Evolutionary conservation across 1,140 invertebrate genomes (phyloP), one percentile per base, ranked within the genome.

Genomic region (Drosophila suzukii): DNA sequence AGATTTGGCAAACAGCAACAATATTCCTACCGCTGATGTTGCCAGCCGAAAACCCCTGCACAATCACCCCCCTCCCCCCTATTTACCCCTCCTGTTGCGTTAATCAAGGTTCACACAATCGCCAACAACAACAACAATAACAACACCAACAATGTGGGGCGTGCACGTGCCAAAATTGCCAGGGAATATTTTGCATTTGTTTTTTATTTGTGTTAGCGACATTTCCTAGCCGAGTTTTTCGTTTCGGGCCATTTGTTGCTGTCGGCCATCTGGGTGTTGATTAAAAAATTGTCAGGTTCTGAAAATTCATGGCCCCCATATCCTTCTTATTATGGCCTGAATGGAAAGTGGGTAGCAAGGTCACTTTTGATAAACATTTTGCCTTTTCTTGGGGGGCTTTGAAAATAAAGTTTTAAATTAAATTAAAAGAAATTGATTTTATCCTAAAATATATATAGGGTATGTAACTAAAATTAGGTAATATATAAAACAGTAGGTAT

Each of bases 101-200:
- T 89, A 88, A 89, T 88, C 83, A 88, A 89, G 84, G 67, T 67
- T 89, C 79, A 79, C 74, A 83, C 79, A 83, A 86, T 79, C 72
- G 72, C 74, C 75, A 73, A 50, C 74, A 73, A 62, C 43, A 63
- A 62, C 54, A 55, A 43, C 55, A 57, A 51, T n/a, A 56, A 58
- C 53, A 55, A 49, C 50, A 65, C 49, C 36, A 83, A 66, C 71
- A 82, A 75, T 75, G 70, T 41, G 54, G 54, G 59, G 54, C 68
- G 60, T 66, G 79, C 83, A 86, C 83, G 83, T 86, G 83, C 83
- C 79, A 88, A 88, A 86, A 83, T 83, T 77, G 84, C 49, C 75
- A 78, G 47, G 20, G 63, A 63, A 76, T 55, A 81, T 78, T 74
- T 47, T 63, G 55, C 53, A 60, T 72, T 53, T 75, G 63, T 57